A percentile compares a stretch with the other conserved stretches of the same genome.
Evolutionary conservation across 2,113 vertebrate species (phyloP).

Genomic region (Vulpes vulpes): DNA sequence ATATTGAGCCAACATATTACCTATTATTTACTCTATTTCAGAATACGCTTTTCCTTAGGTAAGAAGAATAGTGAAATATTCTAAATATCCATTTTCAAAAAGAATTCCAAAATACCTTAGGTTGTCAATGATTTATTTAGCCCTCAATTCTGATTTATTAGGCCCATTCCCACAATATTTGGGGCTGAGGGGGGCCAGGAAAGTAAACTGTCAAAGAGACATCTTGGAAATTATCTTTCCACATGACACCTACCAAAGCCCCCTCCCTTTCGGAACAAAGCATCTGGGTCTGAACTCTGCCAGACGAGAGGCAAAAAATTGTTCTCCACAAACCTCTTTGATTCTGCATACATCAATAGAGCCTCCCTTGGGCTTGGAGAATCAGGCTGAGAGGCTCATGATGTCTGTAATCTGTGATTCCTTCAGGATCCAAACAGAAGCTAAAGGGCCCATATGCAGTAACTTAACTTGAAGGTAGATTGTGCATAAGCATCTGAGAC

Average conservation of each 20-base stretch:
- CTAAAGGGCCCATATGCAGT: not conserved
- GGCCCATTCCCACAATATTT: not conserved
- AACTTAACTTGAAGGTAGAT: constrained; percentile 17
- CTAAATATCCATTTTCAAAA: constrained; percentile 22
- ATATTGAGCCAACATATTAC: not conserved
- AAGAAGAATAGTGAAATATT: not conserved
- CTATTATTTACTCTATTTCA: not conserved
- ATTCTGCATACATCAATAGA: not conserved
- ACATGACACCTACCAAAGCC: not conserved
- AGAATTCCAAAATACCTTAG: not conserved
- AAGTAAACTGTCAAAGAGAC: not conserved
- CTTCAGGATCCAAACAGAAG: constrained; percentile 35
- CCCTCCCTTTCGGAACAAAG: not conserved
- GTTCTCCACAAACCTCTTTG: not conserved
- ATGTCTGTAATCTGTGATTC: not conserved
- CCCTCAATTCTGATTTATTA: not conserved
- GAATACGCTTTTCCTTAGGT: not conserved
- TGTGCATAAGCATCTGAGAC: not conserved
- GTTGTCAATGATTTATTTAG: not conserved
- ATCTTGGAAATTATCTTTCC: not conserved
- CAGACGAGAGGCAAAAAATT: not conserved
- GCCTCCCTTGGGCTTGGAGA: not conserved
- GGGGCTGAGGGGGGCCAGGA: not conserved
- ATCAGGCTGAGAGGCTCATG: not conserved
- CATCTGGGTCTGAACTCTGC: not conserved